These are phyloP conservation scores for Galbula dea DNA, from an alignment of 2,113 vertebrate species.

Conservation along the genomic window DNA sequence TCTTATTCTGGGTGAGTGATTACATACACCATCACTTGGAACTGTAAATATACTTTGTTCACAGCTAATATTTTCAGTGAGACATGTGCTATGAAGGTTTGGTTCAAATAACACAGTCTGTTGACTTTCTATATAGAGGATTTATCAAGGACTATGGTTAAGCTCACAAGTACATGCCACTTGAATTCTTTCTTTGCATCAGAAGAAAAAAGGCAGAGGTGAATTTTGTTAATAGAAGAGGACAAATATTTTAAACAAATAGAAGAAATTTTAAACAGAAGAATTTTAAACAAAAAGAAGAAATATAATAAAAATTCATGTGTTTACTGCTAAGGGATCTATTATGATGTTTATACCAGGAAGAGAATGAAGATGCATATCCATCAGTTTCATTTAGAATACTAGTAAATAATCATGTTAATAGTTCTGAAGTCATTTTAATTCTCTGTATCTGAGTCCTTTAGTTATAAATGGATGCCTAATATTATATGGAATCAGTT, in stretches of 20 bases:
- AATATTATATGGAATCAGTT: not conserved
- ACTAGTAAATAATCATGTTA: not conserved
- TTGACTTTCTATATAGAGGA: slow-evolving; percentile 2
- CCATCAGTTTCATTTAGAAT: not conserved
- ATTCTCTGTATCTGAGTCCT: not conserved
- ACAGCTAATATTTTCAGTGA: slow-evolving; percentile 14
- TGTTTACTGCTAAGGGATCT: not conserved
- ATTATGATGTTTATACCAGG: not conserved
- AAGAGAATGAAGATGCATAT: not conserved
- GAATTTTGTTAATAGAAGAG: not conserved
- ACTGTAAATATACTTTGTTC: slow-evolving; percentile 27
- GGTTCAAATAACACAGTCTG: slow-evolving; percentile 10
- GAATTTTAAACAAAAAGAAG: too few relatives aligned
- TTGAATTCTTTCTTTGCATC: not conserved
- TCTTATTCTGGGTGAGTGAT: not conserved
- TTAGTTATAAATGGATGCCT: not conserved
- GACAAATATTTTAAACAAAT: slow-evolving; percentile 13
- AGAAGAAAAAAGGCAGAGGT: not conserved
- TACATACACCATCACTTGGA: not conserved
- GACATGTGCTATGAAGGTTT: not conserved
- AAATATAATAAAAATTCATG: not conserved
- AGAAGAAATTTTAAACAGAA: not conserved
- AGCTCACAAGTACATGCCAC: not conserved
- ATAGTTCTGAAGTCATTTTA: not conserved
- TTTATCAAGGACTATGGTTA: slow-evolving; percentile 16